phyloP scores from a whole-genome alignment of 2,888 invertebrate genomes.

The Arrhopalites spinosus region DNA sequence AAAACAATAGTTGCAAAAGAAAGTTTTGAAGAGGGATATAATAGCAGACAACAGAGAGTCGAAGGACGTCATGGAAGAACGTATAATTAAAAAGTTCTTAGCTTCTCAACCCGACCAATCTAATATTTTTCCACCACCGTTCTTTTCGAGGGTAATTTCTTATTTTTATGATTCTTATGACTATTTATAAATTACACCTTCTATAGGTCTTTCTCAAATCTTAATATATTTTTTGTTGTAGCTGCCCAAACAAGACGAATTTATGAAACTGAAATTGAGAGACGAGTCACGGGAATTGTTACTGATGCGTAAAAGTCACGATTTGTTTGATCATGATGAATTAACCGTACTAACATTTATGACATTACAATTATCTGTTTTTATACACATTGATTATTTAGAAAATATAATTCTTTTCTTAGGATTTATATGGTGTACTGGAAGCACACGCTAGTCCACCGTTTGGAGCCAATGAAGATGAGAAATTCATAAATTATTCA shows the following conservation, averaged over 20 bases:
- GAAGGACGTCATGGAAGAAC: too few species aligned
- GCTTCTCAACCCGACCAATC: neutral
- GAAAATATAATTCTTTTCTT: neutral
- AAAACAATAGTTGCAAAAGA: too few species aligned
- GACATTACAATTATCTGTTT: too few species aligned
- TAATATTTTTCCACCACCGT: slow-evolving; percentile 27
- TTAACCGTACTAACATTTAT: slow-evolving; percentile 64
- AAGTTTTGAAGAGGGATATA: too few species aligned
- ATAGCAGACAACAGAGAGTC: too few species aligned
- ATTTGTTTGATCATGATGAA: slow-evolving; percentile 85
- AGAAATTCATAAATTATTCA: slow-evolving; percentile 81
- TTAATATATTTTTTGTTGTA: slow-evolving; percentile 18
- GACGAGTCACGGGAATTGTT: slow-evolving; percentile 89
- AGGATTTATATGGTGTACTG: slow-evolving; percentile 80
- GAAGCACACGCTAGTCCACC: slow-evolving; percentile 81
- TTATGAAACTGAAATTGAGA: slow-evolving; percentile 58
- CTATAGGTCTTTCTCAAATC: too few species aligned
- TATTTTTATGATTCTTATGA: neutral
- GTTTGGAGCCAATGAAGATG: slow-evolving; percentile 67
- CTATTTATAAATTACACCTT: neutral
- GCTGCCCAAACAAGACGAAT: slow-evolving; percentile 40
- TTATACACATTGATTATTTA: too few species aligned
- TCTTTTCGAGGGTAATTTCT: slow-evolving; percentile 29
- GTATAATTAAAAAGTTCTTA: slow-evolving; percentile 21
- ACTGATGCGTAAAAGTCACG: slow-evolving; percentile 80